Evolutionary conservation across 92 coral and sea anemone species (phyloP), one percentile per base, ranked within the genome.

Genomic region (Zoanthus solanderi): DNA sequence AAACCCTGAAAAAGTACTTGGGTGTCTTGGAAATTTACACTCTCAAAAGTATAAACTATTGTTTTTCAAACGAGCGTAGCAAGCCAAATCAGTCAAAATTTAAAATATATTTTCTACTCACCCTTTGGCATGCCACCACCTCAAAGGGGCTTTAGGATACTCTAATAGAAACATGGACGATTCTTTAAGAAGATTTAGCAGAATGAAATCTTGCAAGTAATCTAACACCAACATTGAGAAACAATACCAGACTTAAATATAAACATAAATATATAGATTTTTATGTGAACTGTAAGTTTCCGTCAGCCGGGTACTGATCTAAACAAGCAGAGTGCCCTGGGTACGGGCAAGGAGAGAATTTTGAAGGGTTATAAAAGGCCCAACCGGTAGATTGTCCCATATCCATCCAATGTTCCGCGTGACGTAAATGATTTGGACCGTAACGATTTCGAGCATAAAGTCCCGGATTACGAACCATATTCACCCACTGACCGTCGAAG

Each of bases 351-450:
- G 68, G 72, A 3, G 89, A 78, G 76, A 95, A 97, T 9, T 90
- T 76, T 31, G 96, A 89, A 4, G 98, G 98, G 0, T 79, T 69
- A 84, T 97, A 97, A 75, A 97, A 97, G 60, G 91, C 88, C 99
- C 99, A 97, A 18, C 98, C 98, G 1, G 96, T 94, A 2, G 88
- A 75, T 52, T 91, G 93, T 2, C 98, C 98, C 34, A 75, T 86
- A 18, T 95, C 99, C 96, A 94, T 92, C 99, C 99, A 97, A 90
- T 97, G 99, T 57, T 97, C 99, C 13, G 89, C 95, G 60, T 97
- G 99, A 5, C 94, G 93, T 81, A 90, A 95, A 57, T 93, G 87
- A 54, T 87, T 81, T 32, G 96, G 92, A 8, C 99, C 99, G 83
- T 97, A 97, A 57, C 99, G 97, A 85, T 97, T 97, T 69, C 99